Evolutionary conservation across 2,888 invertebrate genomes (phyloP), one percentile per base, ranked within the genome.

Genomic region (Lasioglossum zephyrum): DNA sequence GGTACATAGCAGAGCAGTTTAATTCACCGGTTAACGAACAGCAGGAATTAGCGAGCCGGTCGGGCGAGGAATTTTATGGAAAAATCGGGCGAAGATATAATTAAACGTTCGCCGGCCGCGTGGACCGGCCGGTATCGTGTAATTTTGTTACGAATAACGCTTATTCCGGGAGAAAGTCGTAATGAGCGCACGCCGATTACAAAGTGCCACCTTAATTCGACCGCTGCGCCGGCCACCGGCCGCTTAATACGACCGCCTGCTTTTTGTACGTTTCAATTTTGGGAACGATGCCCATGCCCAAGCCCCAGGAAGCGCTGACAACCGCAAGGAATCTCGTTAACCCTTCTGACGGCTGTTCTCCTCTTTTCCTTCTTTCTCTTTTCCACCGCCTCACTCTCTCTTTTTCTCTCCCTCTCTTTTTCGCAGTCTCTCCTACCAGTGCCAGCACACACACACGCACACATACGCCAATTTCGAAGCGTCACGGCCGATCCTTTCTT

Each of bases 241-340:
- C 53, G 73, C 63, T 76, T 57, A 66, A 16, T 49, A 8, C n/a
- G 11, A 73, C 18, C 44, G 36, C 36, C 60, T n/a, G 16, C 26
- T 57, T 82, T 81, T 76, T 72, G n/a, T 53, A 9, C 47, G 77
- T 82, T 84, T 84, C 74, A 74, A 78, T 84, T 84, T 84, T 70
- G 60, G 49, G 74, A 77, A 74, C 44, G 83, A 82, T 60, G 82
- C 26, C 16, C 31, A 77, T 60, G 82, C 26, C 16, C 31, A 8
- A 49, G 16, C n/a, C 39, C n/a, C 73, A 77, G 83, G 49, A 72
- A 75, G 41, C 72, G 41, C 60, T 75, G 72, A 75, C 75, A 36
- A 31, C 53, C 82, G 31, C 82, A 44, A 6, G 77, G 73, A 49
- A 77, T 77, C 70, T 84, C 77, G 77, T 84, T 84, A 78, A 83